These are phyloP conservation scores for Pecten maximus DNA, from an alignment of 2,888 invertebrate genomes.

Conservation along the genomic window DNA sequence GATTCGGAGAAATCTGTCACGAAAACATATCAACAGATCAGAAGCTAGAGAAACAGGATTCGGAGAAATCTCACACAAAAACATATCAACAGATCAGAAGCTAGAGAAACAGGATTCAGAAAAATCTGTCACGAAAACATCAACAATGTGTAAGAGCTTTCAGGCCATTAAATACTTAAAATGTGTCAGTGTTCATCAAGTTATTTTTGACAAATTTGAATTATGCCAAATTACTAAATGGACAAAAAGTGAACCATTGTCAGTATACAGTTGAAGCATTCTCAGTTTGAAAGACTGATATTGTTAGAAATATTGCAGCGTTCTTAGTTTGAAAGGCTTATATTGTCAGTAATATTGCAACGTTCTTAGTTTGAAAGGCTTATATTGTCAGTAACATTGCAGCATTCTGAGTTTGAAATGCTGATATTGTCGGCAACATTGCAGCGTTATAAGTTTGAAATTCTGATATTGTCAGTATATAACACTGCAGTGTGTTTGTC, in stretches of 20 bases:
- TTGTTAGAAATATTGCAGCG: too few species aligned
- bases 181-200: background rate
- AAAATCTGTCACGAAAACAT: background rate
- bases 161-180: background rate
- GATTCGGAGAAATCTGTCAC: background rate
- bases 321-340: too few species aligned
- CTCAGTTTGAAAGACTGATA: background rate
- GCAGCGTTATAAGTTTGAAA: too few species aligned
- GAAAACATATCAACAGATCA: too few species aligned
- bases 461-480: too few species aligned
- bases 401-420: too few species aligned
- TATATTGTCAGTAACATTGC: too few species aligned
- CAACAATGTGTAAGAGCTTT: background rate
- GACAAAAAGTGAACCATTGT: background rate
- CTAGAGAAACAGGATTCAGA: background rate
- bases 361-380: too few species aligned
- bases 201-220: background rate
- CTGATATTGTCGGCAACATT: too few species aligned
- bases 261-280: background rate
- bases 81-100: too few species aligned
- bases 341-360: too few species aligned
- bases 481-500: too few species aligned
- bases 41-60: background rate
- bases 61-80: background rate
- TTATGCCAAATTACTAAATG: slow-evolving; percentile 26